A percentile compares a stretch with the other conserved stretches of the same genome.
These are phyloP conservation scores for Chionodraco myersi DNA, from an alignment of 2,113 vertebrate species.

Conservation along the genomic window DNA sequence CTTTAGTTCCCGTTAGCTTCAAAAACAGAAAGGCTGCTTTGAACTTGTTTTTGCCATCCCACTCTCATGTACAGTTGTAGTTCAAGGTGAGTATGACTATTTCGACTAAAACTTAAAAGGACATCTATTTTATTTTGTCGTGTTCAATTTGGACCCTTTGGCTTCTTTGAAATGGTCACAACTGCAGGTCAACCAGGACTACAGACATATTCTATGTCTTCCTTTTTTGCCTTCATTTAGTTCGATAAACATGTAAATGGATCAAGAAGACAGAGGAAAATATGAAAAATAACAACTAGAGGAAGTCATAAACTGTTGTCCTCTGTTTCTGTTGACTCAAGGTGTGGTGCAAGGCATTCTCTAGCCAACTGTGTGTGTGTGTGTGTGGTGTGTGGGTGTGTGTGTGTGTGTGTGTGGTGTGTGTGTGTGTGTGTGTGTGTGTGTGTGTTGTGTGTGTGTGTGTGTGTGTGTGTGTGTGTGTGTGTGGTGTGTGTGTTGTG, in stretches of 20 bases:
- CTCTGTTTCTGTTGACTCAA: constrained; percentile 25
- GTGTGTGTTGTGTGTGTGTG: too few relatives aligned
- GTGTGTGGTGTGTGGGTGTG: too few relatives aligned
- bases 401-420: too few relatives aligned
- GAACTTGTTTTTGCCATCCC: background rate
- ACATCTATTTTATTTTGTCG: constrained; percentile 19
- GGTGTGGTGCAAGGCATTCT: constrained; percentile 35
- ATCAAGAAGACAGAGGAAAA: background rate
- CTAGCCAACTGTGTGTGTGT: constrained; percentile 1
- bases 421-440: too few relatives aligned
- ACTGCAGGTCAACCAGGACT: background rate
- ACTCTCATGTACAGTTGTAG: background rate
- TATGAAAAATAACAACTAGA: background rate
- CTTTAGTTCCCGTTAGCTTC: constrained; percentile 2
- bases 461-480: too few relatives aligned
- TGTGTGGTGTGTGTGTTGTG: too few relatives aligned
- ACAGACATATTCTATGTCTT: background rate
- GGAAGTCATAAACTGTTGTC: constrained; percentile 1
- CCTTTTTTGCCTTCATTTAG: background rate
- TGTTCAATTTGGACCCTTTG: constrained; percentile 1
- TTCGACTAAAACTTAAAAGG: constrained; percentile 7
- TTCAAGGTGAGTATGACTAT: constrained; percentile 20
- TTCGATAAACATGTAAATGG: background rate
- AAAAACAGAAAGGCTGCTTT: background rate
- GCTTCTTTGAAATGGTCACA: background rate